A percentile compares a stretch with the other conserved stretches of the same genome.
Evolutionary conservation across 2,797 vertebrate species (phyloP).

Genomic region (Neoniphon sammara): DNA sequence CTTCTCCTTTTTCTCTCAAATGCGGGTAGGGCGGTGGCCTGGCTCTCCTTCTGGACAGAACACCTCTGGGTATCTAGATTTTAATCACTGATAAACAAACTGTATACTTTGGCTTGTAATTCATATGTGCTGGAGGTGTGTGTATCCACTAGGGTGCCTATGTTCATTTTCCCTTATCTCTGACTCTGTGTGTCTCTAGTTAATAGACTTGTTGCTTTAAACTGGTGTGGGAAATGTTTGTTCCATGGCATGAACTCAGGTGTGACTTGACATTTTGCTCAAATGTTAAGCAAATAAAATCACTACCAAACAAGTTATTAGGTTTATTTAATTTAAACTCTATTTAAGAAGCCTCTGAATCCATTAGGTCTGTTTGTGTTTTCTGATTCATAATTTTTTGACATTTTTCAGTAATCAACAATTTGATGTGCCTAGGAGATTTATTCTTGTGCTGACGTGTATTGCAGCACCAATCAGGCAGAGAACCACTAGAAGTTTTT

Average conservation of each 20-base stretch:
- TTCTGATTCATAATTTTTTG: constrained; percentile 13
- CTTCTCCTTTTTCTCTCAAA: too few relatives aligned
- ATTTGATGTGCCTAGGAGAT: constrained; percentile 5
- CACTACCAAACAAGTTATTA: neutral
- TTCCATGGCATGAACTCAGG: neutral
- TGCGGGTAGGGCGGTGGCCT: too few relatives aligned
- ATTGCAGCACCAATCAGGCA: constrained; percentile 11
- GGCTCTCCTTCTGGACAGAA: too few relatives aligned
- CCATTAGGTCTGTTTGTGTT: constrained; percentile 21
- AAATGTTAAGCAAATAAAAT: constrained; percentile 44
- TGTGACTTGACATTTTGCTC: constrained; percentile 51
- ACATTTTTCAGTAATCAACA: constrained; percentile 40
- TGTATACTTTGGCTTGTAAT: too few relatives aligned
- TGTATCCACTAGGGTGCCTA: too few relatives aligned
- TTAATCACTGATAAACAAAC: too few relatives aligned
- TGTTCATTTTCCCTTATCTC: too few relatives aligned
- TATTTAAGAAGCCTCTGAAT: constrained; percentile 1
- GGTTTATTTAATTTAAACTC: constrained; percentile 36
- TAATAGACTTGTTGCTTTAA: too few relatives aligned
- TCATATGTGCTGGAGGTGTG: too few relatives aligned
- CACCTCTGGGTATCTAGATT: too few relatives aligned
- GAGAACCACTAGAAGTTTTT: constrained; percentile 14
- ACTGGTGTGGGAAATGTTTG: neutral
- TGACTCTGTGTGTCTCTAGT: too few relatives aligned
- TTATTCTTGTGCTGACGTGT: constrained; percentile 12